A percentile compares a stretch with the other conserved stretches of the same genome.
Conservation (phyloP, 2,888 invertebrate genomes). For the Ophion costatus region DNA sequence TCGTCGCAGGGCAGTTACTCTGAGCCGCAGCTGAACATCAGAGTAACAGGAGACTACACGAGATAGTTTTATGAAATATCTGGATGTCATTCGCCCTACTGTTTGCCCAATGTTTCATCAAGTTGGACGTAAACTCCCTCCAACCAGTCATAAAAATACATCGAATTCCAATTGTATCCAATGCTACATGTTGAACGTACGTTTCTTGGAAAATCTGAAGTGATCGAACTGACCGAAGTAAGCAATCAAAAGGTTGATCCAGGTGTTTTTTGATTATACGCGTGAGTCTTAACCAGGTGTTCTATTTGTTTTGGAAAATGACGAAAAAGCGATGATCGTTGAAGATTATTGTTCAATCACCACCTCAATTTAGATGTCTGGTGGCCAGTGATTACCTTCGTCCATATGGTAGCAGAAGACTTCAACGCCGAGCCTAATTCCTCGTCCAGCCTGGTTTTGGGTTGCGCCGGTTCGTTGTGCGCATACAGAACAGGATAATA, state of each 20-base stretch:
- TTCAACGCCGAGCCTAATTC: slow-evolving; percentile 25
- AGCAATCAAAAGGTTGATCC: too few species aligned
- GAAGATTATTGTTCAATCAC: background rate
- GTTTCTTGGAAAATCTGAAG: too few species aligned
- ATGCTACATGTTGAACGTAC: background rate
- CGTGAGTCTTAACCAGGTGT: background rate
- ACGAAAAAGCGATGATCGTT: background rate
- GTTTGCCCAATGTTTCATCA: slow-evolving; percentile 1
- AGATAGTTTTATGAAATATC: too few species aligned
- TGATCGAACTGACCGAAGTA: too few species aligned
- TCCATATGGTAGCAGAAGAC: background rate
- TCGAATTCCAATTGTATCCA: background rate
- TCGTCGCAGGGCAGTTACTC: background rate
- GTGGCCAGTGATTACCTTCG: background rate
- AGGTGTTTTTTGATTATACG: too few species aligned
- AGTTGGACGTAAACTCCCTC: background rate
- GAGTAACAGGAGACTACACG: background rate
- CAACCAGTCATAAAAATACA: background rate
- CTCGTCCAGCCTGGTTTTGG: slow-evolving; percentile 8
- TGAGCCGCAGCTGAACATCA: slow-evolving; percentile 4
- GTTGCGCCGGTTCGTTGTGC: slow-evolving; percentile 11
- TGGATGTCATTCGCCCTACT: background rate
- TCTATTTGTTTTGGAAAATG: background rate
- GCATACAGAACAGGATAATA: slow-evolving; percentile 47
- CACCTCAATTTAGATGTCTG: slow-evolving; percentile 7